A percentile compares a stretch with the other conserved stretches of the same genome.
Conservation (phyloP, 2,797 vertebrate species). For the Acridotheres tristis region DNA sequence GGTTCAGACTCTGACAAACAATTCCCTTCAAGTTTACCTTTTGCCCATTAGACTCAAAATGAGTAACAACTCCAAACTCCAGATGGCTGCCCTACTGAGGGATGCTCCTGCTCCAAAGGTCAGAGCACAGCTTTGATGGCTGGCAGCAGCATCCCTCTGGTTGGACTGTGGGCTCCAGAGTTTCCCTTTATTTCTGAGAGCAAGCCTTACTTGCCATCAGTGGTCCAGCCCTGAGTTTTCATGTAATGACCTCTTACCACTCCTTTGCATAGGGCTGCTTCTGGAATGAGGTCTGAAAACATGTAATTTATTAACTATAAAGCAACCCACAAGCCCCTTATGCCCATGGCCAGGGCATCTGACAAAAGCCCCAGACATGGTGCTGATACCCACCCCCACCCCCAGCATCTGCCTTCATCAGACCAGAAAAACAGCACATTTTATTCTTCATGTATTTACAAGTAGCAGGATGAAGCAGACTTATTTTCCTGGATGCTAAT, state of each 20-base stretch:
- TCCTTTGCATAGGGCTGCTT: not conserved
- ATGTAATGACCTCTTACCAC: not conserved
- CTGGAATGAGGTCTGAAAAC: not conserved
- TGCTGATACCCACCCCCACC: not conserved
- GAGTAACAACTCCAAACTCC: not conserved
- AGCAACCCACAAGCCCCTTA: not conserved
- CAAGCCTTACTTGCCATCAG: not conserved
- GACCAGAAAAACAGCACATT: not conserved
- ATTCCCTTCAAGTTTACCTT: conserved; percentile 20
- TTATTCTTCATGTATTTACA: not conserved
- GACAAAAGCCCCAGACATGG: not conserved
- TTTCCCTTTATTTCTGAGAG: not conserved
- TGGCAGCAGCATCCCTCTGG: not conserved
- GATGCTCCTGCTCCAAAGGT: not conserved
- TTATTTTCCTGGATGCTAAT: not conserved
- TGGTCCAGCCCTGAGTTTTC: not conserved
- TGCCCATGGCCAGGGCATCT: not conserved
- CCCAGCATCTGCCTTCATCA: not conserved
- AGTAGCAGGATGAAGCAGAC: not conserved
- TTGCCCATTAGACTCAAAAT: conserved; percentile 23
- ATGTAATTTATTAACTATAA: not conserved
- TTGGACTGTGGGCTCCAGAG: not conserved
- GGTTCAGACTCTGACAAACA: not conserved
- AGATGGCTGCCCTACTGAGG: not conserved
- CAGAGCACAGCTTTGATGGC: not conserved